phyloP scores from a whole-genome alignment of 1,140 invertebrate species.

The Acromyrmex echinatior region DNA sequence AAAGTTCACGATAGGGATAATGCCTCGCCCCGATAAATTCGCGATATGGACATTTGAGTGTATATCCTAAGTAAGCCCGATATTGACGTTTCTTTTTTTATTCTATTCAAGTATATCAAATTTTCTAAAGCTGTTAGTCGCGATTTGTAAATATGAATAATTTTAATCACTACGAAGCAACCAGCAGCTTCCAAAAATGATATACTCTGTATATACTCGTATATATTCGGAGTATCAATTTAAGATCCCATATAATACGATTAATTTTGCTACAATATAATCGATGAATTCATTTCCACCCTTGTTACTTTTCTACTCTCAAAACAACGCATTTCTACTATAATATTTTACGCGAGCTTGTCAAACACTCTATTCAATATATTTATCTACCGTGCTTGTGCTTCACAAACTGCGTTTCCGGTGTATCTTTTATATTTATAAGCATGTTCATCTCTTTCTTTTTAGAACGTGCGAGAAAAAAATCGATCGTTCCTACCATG shows the following conservation, averaged over 20 bases:
- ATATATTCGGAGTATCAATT: conserved; percentile 13
- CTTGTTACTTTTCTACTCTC: conserved; percentile 7
- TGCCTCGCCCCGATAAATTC: no score
- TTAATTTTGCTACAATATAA: conserved; percentile 5
- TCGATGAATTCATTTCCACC: conserved; percentile 15
- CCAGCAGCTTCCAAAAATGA: conserved; percentile 31
- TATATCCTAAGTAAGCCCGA: conserved; percentile 1
- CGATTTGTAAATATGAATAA: conserved; percentile 41
- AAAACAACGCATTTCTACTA: conserved; percentile 21
- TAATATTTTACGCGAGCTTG: background rate
- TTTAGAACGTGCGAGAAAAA: conserved; percentile 2
- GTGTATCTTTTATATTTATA: background rate
- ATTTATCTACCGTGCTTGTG: conserved; percentile 34
- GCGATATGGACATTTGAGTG: background rate
- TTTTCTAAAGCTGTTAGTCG: conserved; percentile 9
- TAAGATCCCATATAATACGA: conserved; percentile 6
- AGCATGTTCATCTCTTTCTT: conserved; percentile 15
- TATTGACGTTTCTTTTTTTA: background rate
- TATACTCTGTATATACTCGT: no score
- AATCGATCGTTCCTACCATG: background rate
- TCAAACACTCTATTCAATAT: conserved; percentile 8
- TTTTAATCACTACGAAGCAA: conserved; percentile 39
- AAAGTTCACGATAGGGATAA: background rate
- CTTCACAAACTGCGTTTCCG: conserved; percentile 20
- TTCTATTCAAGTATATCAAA: conserved; percentile 1